Conservation (phyloP, 2,797 vertebrate genomes). For the Argyrosomus regius region DNA sequence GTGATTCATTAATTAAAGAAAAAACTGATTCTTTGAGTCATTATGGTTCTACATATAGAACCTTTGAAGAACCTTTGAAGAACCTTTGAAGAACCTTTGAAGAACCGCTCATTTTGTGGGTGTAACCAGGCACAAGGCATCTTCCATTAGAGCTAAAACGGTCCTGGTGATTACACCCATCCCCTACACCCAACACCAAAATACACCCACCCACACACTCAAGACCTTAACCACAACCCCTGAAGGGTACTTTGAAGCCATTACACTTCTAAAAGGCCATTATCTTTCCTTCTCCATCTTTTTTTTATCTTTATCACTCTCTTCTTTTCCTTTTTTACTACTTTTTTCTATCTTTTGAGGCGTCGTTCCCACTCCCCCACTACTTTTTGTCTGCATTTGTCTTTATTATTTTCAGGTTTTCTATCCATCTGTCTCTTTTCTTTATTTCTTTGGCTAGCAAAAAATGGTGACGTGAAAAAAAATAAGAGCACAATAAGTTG, state of each 20-base stretch:
- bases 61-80: constrained; percentile 3
- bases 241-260: constrained; percentile 11
- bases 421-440: not conserved
- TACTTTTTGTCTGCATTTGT: not conserved
- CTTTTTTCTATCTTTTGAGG: not conserved
- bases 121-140: constrained; percentile 39
- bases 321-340: not conserved
- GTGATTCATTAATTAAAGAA: not conserved
- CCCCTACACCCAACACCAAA: constrained; percentile 7
- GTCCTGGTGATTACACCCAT: constrained; percentile 43
- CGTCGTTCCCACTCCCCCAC: not conserved
- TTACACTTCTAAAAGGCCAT: constrained; percentile 10
- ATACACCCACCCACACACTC: constrained; percentile 17
- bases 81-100: not conserved
- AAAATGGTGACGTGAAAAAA: constrained; percentile 29
- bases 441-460: constrained; percentile 6
- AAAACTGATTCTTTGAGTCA: not conserved
- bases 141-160: constrained; percentile 41
- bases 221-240: constrained; percentile 14
- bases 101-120: constrained; percentile 50
- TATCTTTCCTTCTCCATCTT: constrained; percentile 9
- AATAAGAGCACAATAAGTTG: constrained; percentile 22
- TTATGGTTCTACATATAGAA: not conserved
- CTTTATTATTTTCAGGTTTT: not conserved
- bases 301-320: constrained; percentile 26